These are phyloP conservation scores for Platichthys stellatus DNA, from an alignment of 2,113 vertebrate species.

Conservation along the genomic window DNA sequence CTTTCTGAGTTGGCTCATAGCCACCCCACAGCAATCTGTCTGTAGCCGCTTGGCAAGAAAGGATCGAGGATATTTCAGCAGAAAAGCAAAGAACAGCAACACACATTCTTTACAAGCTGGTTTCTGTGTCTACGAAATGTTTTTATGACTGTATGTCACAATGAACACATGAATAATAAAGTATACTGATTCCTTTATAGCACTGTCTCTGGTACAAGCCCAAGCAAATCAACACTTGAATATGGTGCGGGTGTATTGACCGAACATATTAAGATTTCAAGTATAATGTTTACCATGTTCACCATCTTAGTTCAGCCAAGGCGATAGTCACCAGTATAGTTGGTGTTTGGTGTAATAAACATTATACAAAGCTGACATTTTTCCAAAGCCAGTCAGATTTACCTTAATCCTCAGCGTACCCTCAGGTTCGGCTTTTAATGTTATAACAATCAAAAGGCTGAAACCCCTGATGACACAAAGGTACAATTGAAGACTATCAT, in stretches of 20 bases:
- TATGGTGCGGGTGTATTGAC: conserved; percentile 1
- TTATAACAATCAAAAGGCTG: too few species aligned
- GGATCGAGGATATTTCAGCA: conserved; percentile 52
- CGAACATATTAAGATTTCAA: conserved; percentile 19
- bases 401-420: too few species aligned
- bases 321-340: too few species aligned
- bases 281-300: background rate
- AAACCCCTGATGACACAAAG: background rate
- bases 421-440: too few species aligned
- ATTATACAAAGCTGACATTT: too few species aligned
- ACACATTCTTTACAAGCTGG: conserved; percentile 54
- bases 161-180: conserved; percentile 57
- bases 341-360: too few species aligned
- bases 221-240: conserved; percentile 29
- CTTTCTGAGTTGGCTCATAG: conserved; percentile 60
- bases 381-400: too few species aligned
- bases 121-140: conserved; percentile 56
- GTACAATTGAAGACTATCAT: too few species aligned
- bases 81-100: conserved; percentile 63
- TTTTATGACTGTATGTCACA: conserved; percentile 49
- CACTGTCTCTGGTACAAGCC: conserved; percentile 21
- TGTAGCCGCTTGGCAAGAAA: conserved; percentile 55
- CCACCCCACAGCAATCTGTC: conserved; percentile 54
- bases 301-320: background rate
- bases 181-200: conserved; percentile 37